Evolutionary conservation across 2,797 vertebrate species (phyloP).

Genomic region (Leptatherina wallacei): DNA sequence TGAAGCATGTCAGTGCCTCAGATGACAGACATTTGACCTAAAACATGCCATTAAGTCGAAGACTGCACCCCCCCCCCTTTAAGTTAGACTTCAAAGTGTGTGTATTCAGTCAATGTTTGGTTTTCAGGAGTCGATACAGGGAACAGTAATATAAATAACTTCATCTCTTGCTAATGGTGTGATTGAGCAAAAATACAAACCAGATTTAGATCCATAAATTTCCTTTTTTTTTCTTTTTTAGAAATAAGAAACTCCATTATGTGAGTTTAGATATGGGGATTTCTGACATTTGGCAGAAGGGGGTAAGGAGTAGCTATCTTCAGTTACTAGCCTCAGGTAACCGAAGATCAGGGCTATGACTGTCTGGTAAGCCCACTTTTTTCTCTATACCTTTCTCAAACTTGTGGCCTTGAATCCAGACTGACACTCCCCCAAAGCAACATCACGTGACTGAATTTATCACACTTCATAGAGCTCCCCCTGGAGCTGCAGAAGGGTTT

Average conservation of each 20-base stretch:
- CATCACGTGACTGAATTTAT: slow-evolving; percentile 2
- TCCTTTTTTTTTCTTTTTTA: background rate
- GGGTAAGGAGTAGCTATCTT: background rate
- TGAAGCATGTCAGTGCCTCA: slow-evolving; percentile 34
- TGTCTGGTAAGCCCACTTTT: background rate
- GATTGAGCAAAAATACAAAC: background rate
- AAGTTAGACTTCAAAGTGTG: slow-evolving; percentile 25
- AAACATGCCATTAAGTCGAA: slow-evolving; percentile 68
- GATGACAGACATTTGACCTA: slow-evolving; percentile 62
- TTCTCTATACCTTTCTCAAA: background rate
- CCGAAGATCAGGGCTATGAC: background rate
- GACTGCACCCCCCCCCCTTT: slow-evolving; percentile 27
- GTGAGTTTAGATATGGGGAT: background rate
- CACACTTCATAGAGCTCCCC: slow-evolving; percentile 1
- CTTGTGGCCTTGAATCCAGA: background rate
- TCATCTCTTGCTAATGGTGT: slow-evolving; percentile 19
- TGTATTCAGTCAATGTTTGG: slow-evolving; percentile 23
- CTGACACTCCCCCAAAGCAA: background rate
- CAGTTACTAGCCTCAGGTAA: background rate
- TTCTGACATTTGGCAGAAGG: fast-evolving
- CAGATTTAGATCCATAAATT: background rate
- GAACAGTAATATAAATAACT: slow-evolving; percentile 1
- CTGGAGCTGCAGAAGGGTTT: slow-evolving; percentile 10
- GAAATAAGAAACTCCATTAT: background rate
- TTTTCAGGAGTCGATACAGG: slow-evolving; percentile 29